Conservation (phyloP, 1,140 invertebrate genomes). For the Bombus ignitus region DNA sequence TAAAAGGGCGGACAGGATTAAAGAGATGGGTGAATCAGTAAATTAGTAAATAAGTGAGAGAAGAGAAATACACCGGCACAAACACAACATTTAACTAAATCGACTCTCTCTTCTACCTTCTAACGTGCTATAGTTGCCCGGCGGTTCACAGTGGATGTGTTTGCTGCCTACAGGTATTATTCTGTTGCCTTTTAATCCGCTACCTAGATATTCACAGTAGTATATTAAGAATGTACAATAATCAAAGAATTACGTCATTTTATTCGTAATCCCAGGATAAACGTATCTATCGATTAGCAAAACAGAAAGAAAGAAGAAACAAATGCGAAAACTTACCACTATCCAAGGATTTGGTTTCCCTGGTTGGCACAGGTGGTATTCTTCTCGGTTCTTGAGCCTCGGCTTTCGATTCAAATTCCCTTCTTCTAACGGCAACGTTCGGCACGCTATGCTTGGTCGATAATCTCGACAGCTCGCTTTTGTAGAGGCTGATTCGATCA, state of each 20-base stretch:
- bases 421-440: constrained; percentile 88
- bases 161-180: constrained; percentile 89
- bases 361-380: constrained; percentile 50
- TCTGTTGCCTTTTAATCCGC: constrained; percentile 87
- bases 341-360: constrained; percentile 79
- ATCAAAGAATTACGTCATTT: not conserved
- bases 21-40: no score
- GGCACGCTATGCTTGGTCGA: constrained; percentile 87
- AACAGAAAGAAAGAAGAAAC: not conserved
- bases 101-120: constrained; percentile 72
- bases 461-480: constrained; percentile 88
- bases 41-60: no score
- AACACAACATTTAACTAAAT: constrained; percentile 27
- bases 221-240: constrained; percentile 11
- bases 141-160: constrained; percentile 89
- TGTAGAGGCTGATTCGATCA: constrained; percentile 87
- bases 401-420: constrained; percentile 88
- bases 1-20: no score
- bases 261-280: not conserved
- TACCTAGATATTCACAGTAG: constrained; percentile 73
- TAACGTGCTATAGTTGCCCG: constrained; percentile 83
- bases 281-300: not conserved
- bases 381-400: constrained; percentile 75
- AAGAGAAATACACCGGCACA: not conserved
- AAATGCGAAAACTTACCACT: constrained; percentile 63